Conservation (phyloP, 2,888 invertebrate species). For the Parascotia fuliginaria region DNA sequence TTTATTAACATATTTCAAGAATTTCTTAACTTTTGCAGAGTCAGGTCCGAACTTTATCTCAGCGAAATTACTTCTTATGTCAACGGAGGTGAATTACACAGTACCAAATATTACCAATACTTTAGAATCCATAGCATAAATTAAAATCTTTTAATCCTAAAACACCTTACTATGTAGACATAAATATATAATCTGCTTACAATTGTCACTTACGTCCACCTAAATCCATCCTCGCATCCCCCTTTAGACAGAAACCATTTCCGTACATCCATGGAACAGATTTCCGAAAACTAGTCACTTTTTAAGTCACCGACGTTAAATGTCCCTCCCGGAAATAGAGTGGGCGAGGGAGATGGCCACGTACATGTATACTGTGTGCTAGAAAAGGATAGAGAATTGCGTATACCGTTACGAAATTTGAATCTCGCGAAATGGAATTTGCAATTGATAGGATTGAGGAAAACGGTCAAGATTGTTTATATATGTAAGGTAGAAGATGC, state of each 20-base stretch:
- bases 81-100: too few species aligned
- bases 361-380: conserved; percentile 40
- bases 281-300: conserved; percentile 79
- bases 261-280: conserved; percentile 71
- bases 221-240: conserved; percentile 50
- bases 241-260: conserved; percentile 79
- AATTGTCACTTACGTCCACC: conserved; percentile 42
- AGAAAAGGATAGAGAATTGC: conserved; percentile 47
- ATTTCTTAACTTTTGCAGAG: too few species aligned
- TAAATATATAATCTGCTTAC: conserved; percentile 38
- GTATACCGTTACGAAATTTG: conserved; percentile 47
- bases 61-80: too few species aligned
- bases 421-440: conserved; percentile 47
- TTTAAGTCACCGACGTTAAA: conserved; percentile 77
- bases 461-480: not conserved
- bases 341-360: conserved; percentile 68
- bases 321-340: conserved; percentile 80
- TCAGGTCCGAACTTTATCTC: too few species aligned
- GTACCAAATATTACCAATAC: too few species aligned
- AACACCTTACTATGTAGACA: conserved; percentile 3
- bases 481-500: not conserved
- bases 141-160: too few species aligned
- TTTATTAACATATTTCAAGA: too few species aligned
- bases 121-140: too few species aligned
- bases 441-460: conserved; percentile 30